Base-by-base conservation (phyloP, 2,888 invertebrate genomes). In the Nebria brevicollis region DNA sequence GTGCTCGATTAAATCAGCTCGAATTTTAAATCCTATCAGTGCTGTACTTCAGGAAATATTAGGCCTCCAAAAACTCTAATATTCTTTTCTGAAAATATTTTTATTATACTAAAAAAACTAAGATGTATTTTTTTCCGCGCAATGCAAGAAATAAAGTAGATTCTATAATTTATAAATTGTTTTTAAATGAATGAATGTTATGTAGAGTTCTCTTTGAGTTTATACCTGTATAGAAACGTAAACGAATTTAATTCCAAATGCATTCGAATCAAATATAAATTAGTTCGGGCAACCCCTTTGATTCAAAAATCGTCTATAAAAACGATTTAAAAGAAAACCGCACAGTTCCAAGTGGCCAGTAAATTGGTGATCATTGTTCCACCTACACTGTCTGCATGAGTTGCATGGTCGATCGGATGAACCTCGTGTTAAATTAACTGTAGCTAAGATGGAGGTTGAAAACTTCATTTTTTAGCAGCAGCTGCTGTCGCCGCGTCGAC, bases 371-470 rank as follows among this genome's bases (percentile, higher is more conserved):
- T 25, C 8, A 64, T 64, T 26, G 75, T 15, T 54, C 34, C 25
- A 34, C 26, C n/a, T 10, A 66, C 75, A 66, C 25, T n/a, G 20
- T 25, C 11, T 78, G 81, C 77, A 78, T 77, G 76, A 77, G 77
- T 83, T 83, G 84, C 83, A 83, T 85, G 85, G 84, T 84, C 82
- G 79, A 83, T 80, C 84, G 82, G 79, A 84, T 78, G 81, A 82
- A 85, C 86, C 86, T 72, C 82, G 85, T 85, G 89, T 89, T 89
- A 89, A 89, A 89, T 89, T 89, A 89, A 89, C 88, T 89, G 89
- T 89, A 88, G 88, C 88, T 89, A 89, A 89, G 88, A 86, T 87
- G 87, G 87, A 88, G 89, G 89, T 88, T 89, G 88, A 89, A 88
- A 88, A 88, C 88, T 89, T 89, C 87, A 89, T 89, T 89, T 89